Evolutionary conservation across 2,888 invertebrate species (phyloP), one percentile per base, ranked within the genome.

Genomic region (Drosophila ustulata): DNA sequence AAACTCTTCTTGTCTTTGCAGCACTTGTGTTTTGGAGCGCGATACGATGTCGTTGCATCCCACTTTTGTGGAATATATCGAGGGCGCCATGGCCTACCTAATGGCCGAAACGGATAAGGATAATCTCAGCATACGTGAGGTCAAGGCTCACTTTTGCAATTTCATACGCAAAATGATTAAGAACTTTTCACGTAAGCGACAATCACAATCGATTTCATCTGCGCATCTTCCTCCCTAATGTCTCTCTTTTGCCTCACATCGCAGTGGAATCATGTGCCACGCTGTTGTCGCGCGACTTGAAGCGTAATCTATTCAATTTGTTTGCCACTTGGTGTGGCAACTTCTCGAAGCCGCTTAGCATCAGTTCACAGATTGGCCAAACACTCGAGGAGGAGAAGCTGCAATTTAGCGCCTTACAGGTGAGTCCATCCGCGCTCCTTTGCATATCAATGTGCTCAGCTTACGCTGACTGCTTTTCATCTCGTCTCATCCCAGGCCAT

Each of bases 31-130:
- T 2, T 91, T 98, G 78, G 98, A 98, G 89, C 94, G 95, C 66
- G 96, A 96, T 82, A 95, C 96, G 0, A 97, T 97, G 79, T 95
- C 96, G 0, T 93, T 99, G 52, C 97, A 97, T 92, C 95, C 97
- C 0, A 95, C 96, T 1, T 95, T 99, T 88, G 95, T 98, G 3
- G 99, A 99, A 90, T 99, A 98, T 90, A 95, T 99, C 84, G 99
- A 99, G 83, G 98, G 98, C 0, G 98, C 97, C 13, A 94, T 98
- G 32, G 94, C 96, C 57, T 98, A 97, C 91, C 93, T 99, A 55
- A 98, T 99, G 91, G 95, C 95, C 74, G 99, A 99, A 91, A 96
- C 96, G 4, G 99, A 99, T 89, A 98, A 99, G 90, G 98, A 98
- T 90, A 96, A 96, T 2, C 95, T 95, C 0, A 96, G 96, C 30